Evolutionary conservation across 2,797 vertebrate species (phyloP).

Genomic region (Myotis planiceps): DNA sequence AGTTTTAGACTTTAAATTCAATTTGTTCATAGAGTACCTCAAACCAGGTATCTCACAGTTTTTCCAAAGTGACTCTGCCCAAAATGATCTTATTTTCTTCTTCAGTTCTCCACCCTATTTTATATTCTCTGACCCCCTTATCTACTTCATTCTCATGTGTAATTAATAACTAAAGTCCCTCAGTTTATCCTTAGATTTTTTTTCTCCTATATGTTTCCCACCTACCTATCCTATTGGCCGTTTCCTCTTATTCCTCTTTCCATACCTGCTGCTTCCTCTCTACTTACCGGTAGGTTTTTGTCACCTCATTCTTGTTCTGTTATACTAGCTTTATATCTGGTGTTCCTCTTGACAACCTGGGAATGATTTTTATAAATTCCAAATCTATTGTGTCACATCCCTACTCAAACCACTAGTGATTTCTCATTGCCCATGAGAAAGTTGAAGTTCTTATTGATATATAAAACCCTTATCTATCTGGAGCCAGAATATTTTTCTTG

Average conservation of each 20-base stretch:
- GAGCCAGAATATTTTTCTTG: background rate
- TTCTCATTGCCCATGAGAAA: background rate
- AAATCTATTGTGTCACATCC: background rate
- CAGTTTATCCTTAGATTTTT: background rate
- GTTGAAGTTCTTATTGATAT: background rate
- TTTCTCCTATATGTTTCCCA: background rate
- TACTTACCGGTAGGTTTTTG: background rate
- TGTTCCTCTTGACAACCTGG: background rate
- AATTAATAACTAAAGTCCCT: background rate
- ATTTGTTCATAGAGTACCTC: background rate
- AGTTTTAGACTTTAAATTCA: background rate
- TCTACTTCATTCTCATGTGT: background rate
- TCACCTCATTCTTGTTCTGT: background rate
- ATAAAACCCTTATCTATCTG: background rate
- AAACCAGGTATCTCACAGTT: background rate
- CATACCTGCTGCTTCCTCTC: background rate
- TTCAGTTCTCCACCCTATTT: background rate
- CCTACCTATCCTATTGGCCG: background rate
- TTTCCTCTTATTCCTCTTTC: background rate
- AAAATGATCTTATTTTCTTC: background rate
- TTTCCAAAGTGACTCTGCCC: background rate
- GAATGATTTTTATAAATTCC: background rate
- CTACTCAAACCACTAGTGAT: background rate
- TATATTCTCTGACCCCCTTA: background rate
- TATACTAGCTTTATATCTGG: background rate